Conservation (phyloP, 2,888 invertebrate genomes). For the Seira sanloemensis region DNA sequence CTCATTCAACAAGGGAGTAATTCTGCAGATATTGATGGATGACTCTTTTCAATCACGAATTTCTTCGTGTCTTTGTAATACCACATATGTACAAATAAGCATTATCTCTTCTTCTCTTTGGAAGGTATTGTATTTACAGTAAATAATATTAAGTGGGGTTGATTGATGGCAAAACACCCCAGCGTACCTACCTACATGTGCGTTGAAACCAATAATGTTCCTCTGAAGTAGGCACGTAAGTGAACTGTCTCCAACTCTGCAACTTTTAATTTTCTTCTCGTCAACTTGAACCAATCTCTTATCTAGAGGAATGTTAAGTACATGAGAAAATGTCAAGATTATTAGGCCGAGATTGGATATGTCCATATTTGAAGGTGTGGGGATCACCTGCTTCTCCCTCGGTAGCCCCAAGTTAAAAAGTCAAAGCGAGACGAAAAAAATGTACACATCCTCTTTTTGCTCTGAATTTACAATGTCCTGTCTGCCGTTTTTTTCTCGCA, state of each 20-base stretch:
- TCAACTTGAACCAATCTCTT: background rate
- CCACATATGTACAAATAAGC: too few species aligned
- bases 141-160: slow-evolving; percentile 31
- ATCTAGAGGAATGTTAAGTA: too few species aligned
- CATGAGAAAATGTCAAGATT: slow-evolving; percentile 16
- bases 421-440: too few species aligned
- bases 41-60: too few species aligned
- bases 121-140: too few species aligned
- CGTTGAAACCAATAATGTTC: slow-evolving; percentile 38
- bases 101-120: too few species aligned
- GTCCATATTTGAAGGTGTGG: slow-evolving; percentile 42
- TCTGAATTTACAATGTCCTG: background rate
- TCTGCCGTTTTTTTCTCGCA: too few species aligned
- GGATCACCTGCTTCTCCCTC: slow-evolving; percentile 14
- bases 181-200: too few species aligned
- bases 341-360: slow-evolving; percentile 42
- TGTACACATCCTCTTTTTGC: too few species aligned
- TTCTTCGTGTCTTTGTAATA: too few species aligned
- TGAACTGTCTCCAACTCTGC: background rate
- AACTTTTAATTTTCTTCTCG: background rate
- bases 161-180: slow-evolving; percentile 41
- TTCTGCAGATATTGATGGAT: too few species aligned
- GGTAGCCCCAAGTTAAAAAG: background rate
- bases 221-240: background rate
- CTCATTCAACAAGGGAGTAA: too few species aligned